Evolutionary conservation across 2,113 vertebrate species (phyloP).

Genomic region (Myrmecobius fasciatus): DNA sequence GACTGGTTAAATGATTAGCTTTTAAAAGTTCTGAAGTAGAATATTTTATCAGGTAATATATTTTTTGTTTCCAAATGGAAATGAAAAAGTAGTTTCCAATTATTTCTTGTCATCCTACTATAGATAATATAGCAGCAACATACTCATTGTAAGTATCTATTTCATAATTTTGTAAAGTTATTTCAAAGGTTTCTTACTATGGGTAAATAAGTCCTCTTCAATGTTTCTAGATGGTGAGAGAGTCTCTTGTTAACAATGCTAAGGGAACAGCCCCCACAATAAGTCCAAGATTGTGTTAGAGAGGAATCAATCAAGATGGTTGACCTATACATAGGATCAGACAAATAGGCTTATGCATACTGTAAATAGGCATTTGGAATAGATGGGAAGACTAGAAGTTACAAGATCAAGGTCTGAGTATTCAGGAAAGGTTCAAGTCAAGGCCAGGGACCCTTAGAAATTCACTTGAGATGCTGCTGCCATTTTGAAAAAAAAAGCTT

Average conservation of each 20-base stretch:
- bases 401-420: not conserved
- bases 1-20: not conserved
- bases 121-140: not conserved
- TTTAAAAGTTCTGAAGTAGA: slow-evolving; percentile 24
- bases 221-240: not conserved
- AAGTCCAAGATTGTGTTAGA: not conserved
- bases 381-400: not conserved
- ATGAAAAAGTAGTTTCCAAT: slow-evolving; percentile 24
- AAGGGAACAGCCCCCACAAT: not conserved
- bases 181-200: slow-evolving; percentile 12
- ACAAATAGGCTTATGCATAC: not conserved
- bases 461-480: not conserved
- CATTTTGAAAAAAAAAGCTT: not conserved
- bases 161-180: not conserved
- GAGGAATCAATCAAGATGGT: slow-evolving; percentile 13
- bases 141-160: slow-evolving; percentile 38
- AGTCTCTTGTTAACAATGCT: not conserved
- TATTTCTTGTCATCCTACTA: slow-evolving; percentile 14
- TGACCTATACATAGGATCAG: not conserved
- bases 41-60: not conserved
- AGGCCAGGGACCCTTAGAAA: not conserved
- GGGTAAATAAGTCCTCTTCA: not conserved
- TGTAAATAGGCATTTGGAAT: not conserved
- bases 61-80: slow-evolving; percentile 23
- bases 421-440: not conserved